A percentile compares a stretch with the other conserved stretches of the same genome.
Conservation (phyloP, 30 jellyfish, hydroid and myxozoan species). For the Haliclystus octoradiatus region DNA sequence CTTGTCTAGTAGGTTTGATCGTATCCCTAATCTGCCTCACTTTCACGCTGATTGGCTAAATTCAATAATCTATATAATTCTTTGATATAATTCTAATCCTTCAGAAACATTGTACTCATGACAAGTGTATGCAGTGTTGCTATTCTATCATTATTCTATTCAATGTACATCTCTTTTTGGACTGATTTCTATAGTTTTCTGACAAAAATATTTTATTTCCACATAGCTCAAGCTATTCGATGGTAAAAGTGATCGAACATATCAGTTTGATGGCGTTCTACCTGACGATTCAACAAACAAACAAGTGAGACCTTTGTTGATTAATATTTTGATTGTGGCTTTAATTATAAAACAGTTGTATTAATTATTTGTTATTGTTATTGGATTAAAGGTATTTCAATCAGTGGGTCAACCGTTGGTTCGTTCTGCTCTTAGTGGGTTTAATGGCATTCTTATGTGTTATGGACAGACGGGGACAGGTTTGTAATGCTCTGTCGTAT, state of each 20-base stretch:
- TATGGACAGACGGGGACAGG: constrained; percentile 98
- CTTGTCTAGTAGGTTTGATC: no score
- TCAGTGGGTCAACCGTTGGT: constrained; percentile 78
- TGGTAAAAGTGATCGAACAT: constrained; percentile 64
- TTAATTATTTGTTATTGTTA: not conserved
- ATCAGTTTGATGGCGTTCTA: constrained; percentile 76
- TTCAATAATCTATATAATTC: no score
- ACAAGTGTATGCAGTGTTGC: no score
- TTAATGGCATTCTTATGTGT: constrained; percentile 90
- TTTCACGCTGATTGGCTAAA: no score
- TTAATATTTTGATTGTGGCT: not conserved
- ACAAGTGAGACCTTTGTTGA: constrained; percentile 20
- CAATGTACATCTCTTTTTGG: no score
- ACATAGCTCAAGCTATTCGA: constrained; percentile 70
- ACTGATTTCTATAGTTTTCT: no score
- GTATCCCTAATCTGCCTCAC: no score
- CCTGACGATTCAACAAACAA: constrained; percentile 51
- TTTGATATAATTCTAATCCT: no score
- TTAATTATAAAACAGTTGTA: not conserved
- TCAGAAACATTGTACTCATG: no score
- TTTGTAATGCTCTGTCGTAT: constrained; percentile 7
- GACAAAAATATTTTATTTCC: no score
- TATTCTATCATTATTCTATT: no score
- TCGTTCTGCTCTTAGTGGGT: constrained; percentile 86
- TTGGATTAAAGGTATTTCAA: constrained; percentile 37